These are phyloP conservation scores for Ophiothrix spiculata DNA, from an alignment of 35 echinoderm and acorn worm species.

Conservation along the genomic window DNA sequence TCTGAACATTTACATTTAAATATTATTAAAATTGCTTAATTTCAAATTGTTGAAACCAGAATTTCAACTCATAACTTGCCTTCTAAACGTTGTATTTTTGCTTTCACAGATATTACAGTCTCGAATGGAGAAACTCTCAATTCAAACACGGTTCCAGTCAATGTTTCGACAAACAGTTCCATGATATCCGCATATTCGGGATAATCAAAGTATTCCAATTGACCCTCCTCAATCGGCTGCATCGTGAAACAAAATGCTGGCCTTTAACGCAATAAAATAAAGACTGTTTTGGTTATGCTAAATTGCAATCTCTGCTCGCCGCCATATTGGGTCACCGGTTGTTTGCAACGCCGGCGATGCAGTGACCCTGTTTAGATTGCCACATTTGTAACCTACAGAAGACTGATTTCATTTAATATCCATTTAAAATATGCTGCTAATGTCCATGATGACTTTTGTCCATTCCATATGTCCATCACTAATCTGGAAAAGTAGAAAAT, in stretches of 20 bases:
- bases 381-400: no score
- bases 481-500: no score
- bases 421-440: no score
- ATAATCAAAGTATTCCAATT: constrained; percentile 92
- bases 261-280: neutral
- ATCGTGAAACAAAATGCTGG: neutral
- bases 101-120: constrained; percentile 97
- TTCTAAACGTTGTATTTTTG: constrained; percentile 97
- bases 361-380: constrained; percentile 9
- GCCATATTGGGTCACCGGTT: constrained; percentile 5
- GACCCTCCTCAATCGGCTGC: constrained; percentile 3
- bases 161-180: constrained; percentile 96
- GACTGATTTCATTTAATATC: no score
- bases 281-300: neutral
- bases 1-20: no score
- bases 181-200: constrained; percentile 98
- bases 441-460: no score
- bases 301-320: neutral
- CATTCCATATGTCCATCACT: no score
- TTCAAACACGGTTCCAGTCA: constrained; percentile 97
- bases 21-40: no score
- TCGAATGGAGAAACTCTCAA: constrained; percentile 96
- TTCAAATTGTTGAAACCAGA: no score
- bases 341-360: neutral
- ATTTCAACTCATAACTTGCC: no score